phyloP scores from a whole-genome alignment of 1,140 invertebrate species.

The Bombus sylvicola region DNA sequence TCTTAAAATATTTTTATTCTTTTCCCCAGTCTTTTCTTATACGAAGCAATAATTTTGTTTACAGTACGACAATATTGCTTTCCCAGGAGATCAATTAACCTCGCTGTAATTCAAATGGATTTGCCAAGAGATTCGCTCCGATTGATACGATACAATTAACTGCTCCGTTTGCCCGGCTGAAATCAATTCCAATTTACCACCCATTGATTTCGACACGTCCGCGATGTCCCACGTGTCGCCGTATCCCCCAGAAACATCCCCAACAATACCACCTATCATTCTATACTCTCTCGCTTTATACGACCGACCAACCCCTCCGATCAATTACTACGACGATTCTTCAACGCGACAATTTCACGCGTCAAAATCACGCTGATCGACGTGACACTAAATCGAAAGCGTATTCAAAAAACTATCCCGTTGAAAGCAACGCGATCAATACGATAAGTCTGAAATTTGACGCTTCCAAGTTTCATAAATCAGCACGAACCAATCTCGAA shows the following conservation, averaged over 20 bases:
- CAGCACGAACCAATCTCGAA: not conserved
- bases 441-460: too few species aligned
- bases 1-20: too few species aligned
- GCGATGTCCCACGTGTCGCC: not conserved
- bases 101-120: not conserved
- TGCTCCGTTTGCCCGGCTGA: not conserved
- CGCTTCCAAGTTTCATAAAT: not conserved
- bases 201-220: conserved; percentile 16
- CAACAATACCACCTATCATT: not conserved
- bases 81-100: not conserved
- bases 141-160: conserved; percentile 4
- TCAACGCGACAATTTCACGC: not conserved
- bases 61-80: not conserved
- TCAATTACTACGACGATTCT: not conserved
- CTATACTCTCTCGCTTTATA: not conserved
- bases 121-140: not conserved
- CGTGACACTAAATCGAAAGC: not conserved
- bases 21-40: not conserved
- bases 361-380: too few species aligned
- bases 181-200: conserved; percentile 38
- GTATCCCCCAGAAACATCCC: not conserved
- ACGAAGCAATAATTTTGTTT: not conserved
- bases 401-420: not conserved
- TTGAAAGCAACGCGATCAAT: too few species aligned
- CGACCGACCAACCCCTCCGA: not conserved